Evolutionary conservation across 37 sponge, comb jelly and placozoan species (phyloP), one percentile per base, ranked within the genome.

Genomic region (Sycon ciliatum): DNA sequence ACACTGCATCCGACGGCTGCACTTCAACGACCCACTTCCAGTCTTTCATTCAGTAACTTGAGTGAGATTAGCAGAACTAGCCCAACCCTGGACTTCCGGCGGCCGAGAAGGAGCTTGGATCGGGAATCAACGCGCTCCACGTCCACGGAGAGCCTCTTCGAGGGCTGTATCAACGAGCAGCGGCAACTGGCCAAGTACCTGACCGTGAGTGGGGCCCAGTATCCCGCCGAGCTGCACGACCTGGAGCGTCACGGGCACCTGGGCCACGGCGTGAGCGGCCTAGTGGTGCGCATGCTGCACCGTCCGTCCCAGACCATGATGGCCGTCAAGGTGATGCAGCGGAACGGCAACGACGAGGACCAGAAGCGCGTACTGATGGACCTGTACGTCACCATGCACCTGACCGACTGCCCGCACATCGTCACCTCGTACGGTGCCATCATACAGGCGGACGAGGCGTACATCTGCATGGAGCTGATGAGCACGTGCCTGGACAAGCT

Each of bases 401-500:
- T 75, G 1, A n/a, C n/a, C n/a, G n/a, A n/a, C n/a, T 78, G 83
- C 65, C 86, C 89, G 16, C 78, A 79, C 80, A 92, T 92, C 27
- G 93, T 92, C 53, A 56, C 76, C 58, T 92, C 80, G 60, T 92
- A 80, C 42, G 93, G 93, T 32, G 82, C 78, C 22, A 68, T 77
- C 34, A 76, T 92, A n/a, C n/a, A n/a, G n/a, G n/a, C 9, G 77
- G 65, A 77, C 33, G 68, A 72, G 3, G 73, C 72, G 13, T 82
- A 60, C 66, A 80, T 92, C 23, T 92, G 81, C 38, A 92, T 92
- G 93, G 93, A 92, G 72, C 80, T 85, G 56, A 92, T 92, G 93
- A 73, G 34, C 40, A 83, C 89, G 0, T 92, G 89, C 71, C 54
- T 92, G 3, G 85, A 85, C 13, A 76, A 61, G 20, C 71, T 92